These are phyloP conservation scores for Episyrphus balteatus DNA, from an alignment of 1,140 invertebrate species.

Conservation along the genomic window DNA sequence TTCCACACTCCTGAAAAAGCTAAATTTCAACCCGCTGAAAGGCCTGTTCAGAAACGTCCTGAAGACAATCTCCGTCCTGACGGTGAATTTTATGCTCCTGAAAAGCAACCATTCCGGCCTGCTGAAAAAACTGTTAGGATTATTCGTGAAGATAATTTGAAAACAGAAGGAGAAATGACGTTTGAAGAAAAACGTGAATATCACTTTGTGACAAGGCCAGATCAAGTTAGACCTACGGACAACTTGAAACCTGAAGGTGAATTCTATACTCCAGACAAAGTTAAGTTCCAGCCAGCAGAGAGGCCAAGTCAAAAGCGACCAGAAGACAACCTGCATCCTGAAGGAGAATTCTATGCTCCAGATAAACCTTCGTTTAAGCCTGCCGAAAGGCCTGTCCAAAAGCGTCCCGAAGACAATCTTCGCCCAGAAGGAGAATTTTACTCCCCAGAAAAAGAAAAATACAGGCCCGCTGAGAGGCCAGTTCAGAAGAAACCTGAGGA, in stretches of 20 bases:
- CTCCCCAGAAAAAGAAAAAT: conserved; percentile 35
- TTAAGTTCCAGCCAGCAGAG: conserved; percentile 36
- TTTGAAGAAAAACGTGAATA: conserved; percentile 41
- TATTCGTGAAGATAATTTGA: conserved; percentile 34
- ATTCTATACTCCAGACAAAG: conserved; percentile 39
- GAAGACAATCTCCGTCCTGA: conserved; percentile 48
- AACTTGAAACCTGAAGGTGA: conserved; percentile 46
- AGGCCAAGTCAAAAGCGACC: conserved; percentile 34
- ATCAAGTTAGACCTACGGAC: conserved; percentile 39
- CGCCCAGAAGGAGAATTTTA: conserved; percentile 39
- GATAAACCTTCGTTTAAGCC: conserved; percentile 36
- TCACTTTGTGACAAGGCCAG: conserved; percentile 35
- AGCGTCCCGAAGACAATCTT: conserved; percentile 46
- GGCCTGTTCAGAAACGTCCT: conserved; percentile 41
- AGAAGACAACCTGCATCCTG: conserved; percentile 43
- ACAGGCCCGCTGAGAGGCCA: conserved; percentile 39
- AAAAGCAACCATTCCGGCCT: conserved; percentile 23
- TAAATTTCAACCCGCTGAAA: conserved; percentile 40
- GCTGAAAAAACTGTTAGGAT: conserved; percentile 36
- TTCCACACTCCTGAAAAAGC: conserved; percentile 42
- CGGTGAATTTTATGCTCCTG: conserved; percentile 48
- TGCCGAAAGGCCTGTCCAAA: conserved; percentile 44
- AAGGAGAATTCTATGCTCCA: conserved; percentile 42
- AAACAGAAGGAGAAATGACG: conserved; percentile 44
- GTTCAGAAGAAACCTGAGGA: conserved; percentile 42